A percentile compares a stretch with the other conserved stretches of the same genome.
Conservation (phyloP, 2,113 vertebrate genomes). For the Hippocampus guttulatus region DNA sequence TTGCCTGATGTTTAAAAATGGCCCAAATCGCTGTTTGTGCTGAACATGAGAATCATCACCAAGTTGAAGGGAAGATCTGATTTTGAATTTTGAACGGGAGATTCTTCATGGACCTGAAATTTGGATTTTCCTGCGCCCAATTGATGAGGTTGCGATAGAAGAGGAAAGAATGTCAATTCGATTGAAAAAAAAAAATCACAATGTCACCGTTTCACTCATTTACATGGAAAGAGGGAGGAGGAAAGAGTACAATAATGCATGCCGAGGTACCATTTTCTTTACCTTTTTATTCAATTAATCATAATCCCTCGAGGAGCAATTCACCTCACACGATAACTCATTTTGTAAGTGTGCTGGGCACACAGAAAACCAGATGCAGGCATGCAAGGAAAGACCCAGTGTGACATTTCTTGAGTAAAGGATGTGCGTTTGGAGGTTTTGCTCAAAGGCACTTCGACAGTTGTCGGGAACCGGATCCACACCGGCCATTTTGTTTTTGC, state of each 20-base stretch:
- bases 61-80: not conserved
- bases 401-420: not conserved
- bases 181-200: too few species aligned
- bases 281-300: not conserved
- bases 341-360: not conserved
- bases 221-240: constrained; percentile 58
- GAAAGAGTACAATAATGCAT: not conserved
- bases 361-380: not conserved
- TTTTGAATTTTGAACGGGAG: not conserved
- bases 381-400: not conserved
- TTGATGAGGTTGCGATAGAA: not conserved
- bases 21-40: not conserved
- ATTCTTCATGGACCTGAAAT: not conserved
- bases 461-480: not conserved
- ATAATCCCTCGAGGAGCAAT: not conserved
- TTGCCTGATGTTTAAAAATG: not conserved
- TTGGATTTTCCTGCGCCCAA: not conserved
- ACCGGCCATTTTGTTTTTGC: not conserved
- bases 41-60: not conserved
- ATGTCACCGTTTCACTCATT: constrained; percentile 65
- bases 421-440: not conserved
- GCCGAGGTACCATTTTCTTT: not conserved
- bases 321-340: not conserved
- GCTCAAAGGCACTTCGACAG: not conserved
- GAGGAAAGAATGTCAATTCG: not conserved